Evolutionary conservation across 2,797 vertebrate species (phyloP).

Genomic region (Chelmon rostratus): DNA sequence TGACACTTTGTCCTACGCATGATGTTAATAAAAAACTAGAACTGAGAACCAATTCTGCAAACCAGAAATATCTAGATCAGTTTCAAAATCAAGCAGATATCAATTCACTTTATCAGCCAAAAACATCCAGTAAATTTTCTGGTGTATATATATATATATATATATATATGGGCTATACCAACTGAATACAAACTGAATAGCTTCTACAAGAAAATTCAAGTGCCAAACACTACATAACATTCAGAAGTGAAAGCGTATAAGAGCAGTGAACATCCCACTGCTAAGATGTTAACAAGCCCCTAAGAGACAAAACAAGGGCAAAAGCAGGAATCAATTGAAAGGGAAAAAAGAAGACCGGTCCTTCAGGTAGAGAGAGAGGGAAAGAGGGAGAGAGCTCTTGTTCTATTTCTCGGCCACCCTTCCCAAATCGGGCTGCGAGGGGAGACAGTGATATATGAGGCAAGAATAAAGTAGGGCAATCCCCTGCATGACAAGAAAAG

Average conservation of each 20-base stretch:
- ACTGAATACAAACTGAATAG: too few relatives aligned
- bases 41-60: not conserved
- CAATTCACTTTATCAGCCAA: not conserved
- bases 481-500: constrained; percentile 51
- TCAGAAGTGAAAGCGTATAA: constrained; percentile 7
- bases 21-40: not conserved
- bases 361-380: constrained; percentile 15
- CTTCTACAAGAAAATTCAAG: constrained; percentile 13
- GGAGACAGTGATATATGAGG: constrained; percentile 69
- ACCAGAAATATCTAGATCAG: not conserved
- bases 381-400: constrained; percentile 6
- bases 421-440: constrained; percentile 26
- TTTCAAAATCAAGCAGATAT: too few relatives aligned
- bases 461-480: constrained; percentile 69
- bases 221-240: not conserved
- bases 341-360: not conserved
- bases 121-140: not conserved
- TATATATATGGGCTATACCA: too few relatives aligned
- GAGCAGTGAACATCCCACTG: constrained; percentile 10
- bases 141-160: too few relatives aligned
- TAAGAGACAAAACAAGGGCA: constrained; percentile 32
- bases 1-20: not conserved
- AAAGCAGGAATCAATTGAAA: constrained; percentile 34
- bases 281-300: constrained; percentile 52
- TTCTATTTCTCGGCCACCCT: constrained; percentile 28